Conservation (phyloP, 2,888 invertebrate species). For the Drosophila antonietae region DNA sequence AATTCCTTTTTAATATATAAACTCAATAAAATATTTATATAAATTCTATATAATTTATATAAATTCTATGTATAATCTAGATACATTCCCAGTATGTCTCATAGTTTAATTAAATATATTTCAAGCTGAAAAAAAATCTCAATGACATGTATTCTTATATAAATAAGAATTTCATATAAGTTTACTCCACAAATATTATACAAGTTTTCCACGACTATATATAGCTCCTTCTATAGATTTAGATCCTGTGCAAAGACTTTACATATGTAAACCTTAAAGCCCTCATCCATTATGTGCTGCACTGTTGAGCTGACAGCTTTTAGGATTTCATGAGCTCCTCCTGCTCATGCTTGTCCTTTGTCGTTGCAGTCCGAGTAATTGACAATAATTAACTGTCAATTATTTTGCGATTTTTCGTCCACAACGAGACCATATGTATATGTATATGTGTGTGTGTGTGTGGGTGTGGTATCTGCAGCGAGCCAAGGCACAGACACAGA, state of each 20-base stretch:
- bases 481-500: slow-evolving; percentile 20
- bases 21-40: background rate
- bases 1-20: no score
- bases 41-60: background rate
- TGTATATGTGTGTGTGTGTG: background rate
- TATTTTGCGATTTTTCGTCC: slow-evolving; percentile 77
- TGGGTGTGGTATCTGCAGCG: slow-evolving; percentile 4
- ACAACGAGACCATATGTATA: slow-evolving; percentile 33
- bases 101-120: no score
- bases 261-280: background rate
- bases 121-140: no score
- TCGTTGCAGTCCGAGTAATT: slow-evolving; percentile 68
- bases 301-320: slow-evolving; percentile 33
- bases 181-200: no score
- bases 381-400: slow-evolving; percentile 82
- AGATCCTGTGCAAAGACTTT: background rate
- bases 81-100: no score
- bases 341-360: slow-evolving; percentile 8
- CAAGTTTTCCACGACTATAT: background rate
- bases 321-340: slow-evolving; percentile 8
- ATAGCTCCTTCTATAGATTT: background rate
- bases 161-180: no score
- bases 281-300: background rate
- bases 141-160: no score
- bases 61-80: no score